phyloP scores from a whole-genome alignment of 2,888 invertebrate genomes.

The Deilephila elpenor region DNA sequence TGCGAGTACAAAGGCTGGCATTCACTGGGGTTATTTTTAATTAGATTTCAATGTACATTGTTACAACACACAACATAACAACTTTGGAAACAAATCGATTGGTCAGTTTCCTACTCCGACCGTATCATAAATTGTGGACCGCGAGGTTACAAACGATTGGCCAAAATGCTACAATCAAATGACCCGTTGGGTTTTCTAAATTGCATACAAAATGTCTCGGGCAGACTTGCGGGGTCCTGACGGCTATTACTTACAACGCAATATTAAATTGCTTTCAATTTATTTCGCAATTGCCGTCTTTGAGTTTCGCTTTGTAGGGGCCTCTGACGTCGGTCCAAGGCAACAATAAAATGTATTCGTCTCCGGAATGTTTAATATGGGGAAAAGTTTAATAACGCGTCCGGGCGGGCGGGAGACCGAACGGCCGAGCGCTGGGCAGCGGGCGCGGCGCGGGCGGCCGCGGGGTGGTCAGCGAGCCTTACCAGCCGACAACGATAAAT shows the following conservation, averaged over 20 bases:
- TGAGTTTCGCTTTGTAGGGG: constrained; percentile 85
- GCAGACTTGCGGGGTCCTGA: constrained; percentile 76
- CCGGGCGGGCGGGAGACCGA: constrained; percentile 67
- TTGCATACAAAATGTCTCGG: constrained; percentile 78
- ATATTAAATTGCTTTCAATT: constrained; percentile 85
- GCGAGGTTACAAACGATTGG: constrained; percentile 45
- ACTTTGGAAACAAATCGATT: constrained; percentile 22
- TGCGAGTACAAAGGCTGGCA: constrained; percentile 29
- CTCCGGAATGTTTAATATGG: constrained; percentile 86
- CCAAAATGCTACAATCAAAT: constrained; percentile 63
- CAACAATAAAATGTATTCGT: constrained; percentile 86
- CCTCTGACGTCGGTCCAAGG: constrained; percentile 84
- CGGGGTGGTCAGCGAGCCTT: constrained; percentile 71
- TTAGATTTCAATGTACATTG: constrained; percentile 41
- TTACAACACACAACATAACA: constrained; percentile 19
- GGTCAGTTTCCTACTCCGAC: constrained; percentile 47
- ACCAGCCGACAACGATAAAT: constrained; percentile 79
- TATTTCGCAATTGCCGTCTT: constrained; percentile 85
- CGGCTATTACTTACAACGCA: constrained; percentile 85
- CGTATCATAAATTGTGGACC: constrained; percentile 34
- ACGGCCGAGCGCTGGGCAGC: constrained; percentile 53
- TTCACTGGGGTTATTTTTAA: constrained; percentile 39
- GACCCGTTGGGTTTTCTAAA: constrained; percentile 71
- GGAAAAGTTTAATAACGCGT: constrained; percentile 86
- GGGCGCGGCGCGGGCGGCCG: constrained; percentile 42